Evolutionary conservation across 2,113 vertebrate genomes (phyloP).

Genomic region (Sceloporus tristichus): DNA sequence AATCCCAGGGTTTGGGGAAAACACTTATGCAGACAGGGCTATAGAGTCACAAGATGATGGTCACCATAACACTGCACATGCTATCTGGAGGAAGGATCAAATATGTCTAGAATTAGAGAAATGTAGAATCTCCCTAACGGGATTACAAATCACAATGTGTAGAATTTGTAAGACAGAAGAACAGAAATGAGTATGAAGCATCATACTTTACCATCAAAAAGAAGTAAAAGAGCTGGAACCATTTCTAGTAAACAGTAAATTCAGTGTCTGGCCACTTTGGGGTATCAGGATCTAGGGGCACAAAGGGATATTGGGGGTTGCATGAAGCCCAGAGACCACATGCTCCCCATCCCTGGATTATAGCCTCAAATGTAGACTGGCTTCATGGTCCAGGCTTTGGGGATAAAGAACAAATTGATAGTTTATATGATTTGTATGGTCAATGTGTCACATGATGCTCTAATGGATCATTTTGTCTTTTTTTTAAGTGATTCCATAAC

Average conservation of each 20-base stretch:
- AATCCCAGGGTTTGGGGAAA: too few relatives aligned
- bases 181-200: neutral
- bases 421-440: neutral
- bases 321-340: too few relatives aligned
- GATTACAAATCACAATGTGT: neutral
- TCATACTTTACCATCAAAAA: neutral
- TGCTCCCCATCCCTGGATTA: too few relatives aligned
- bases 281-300: too few relatives aligned
- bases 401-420: too few relatives aligned
- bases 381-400: too few relatives aligned
- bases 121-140: neutral
- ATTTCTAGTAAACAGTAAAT: neutral
- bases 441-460: neutral
- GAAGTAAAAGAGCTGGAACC: neutral
- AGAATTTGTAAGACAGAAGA: neutral
- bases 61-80: neutral
- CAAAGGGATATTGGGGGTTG: too few relatives aligned
- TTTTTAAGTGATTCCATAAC: neutral
- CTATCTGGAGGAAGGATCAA: neutral
- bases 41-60: neutral
- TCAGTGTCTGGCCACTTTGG: too few relatives aligned
- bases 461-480: neutral
- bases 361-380: too few relatives aligned
- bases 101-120: neutral
- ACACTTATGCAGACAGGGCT: too few relatives aligned